Evolutionary conservation across 2,113 vertebrate species (phyloP).

Genomic region (Theristicus caerulescens): DNA sequence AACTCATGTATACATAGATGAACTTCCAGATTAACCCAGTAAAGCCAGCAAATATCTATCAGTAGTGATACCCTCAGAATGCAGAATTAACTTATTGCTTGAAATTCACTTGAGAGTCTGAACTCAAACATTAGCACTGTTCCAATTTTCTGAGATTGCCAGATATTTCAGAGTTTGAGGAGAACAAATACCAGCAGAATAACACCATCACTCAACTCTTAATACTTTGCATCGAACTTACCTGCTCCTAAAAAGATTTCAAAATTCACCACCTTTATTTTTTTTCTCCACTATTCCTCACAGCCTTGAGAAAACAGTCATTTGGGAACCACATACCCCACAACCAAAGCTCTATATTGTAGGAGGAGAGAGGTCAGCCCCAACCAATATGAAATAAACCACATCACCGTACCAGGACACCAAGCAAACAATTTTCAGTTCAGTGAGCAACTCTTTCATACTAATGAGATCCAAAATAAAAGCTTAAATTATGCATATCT

Average conservation of each 20-base stretch:
- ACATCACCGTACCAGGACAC: accelerated
- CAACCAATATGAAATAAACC: neutral
- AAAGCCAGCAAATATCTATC: neutral
- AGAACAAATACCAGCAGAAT: neutral
- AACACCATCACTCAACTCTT: neutral
- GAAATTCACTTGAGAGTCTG: neutral
- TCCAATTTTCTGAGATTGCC: neutral
- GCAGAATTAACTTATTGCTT: neutral
- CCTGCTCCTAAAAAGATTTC: neutral
- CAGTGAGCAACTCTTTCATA: neutral
- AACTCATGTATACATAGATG: neutral
- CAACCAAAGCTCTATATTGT: neutral
- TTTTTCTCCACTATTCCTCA: neutral
- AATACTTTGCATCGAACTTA: neutral
- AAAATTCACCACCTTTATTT: neutral
- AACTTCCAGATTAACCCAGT: neutral
- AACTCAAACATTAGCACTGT: neutral
- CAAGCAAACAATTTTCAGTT: neutral
- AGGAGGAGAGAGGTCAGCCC: neutral
- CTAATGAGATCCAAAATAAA: neutral
- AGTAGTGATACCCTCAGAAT: neutral
- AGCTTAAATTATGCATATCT: neutral
- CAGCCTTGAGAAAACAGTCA: neutral
- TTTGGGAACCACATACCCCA: neutral
- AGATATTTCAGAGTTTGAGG: neutral